Base-by-base conservation (phyloP, 2,113 vertebrate genomes). In the Phyllostomus hastatus region DNA sequence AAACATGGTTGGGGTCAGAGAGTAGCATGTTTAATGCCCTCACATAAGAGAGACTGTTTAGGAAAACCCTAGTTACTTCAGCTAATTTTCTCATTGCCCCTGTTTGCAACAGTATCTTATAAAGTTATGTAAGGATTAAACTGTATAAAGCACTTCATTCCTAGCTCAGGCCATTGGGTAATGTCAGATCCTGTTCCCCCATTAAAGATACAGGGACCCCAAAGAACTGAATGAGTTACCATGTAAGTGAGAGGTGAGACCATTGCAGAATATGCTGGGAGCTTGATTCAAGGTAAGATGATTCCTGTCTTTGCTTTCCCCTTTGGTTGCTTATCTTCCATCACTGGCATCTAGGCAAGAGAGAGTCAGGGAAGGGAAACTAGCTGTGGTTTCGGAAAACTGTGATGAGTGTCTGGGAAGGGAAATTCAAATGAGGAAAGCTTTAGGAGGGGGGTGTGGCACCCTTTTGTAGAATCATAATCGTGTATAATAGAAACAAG, bases 41-140 rank as follows among this genome's bases (percentile, higher is more conserved):
- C 2, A 10, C 6, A 5, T 48, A 84, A 92, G 43, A 88, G 57
- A 88, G 17, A 75, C 16, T 33, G 16, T 15, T 86, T 10, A 64
- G 38, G n/a, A 66, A 83, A 75, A 54, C 10, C 61, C 38, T 33
- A 35, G 41, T 76, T 43, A 81, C 38, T n/a, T 85, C 46, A 90
- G 22, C 59, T 83, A 7, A 72, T 69, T 88, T 83, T 94, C 76
- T 66, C 43, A 38, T 46, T 38, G 95, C 41, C 61, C 17, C 4
- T 31, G 24, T 95, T 67, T 94, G 9, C 76, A 84, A 33, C n/a
- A 59, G 5, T 75, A 57, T 73, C 73, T 54, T 87, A 64, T 33
- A 69, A 67, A 90, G 26, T 22, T 10, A 6, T 73, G 88, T 87
- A 88, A 86, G 88, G 61, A 90, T 96, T 93, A 88, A 96, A 79